Evolutionary conservation across 2,888 invertebrate genomes (phyloP).

Genomic region (Galeruca laticollis): DNA sequence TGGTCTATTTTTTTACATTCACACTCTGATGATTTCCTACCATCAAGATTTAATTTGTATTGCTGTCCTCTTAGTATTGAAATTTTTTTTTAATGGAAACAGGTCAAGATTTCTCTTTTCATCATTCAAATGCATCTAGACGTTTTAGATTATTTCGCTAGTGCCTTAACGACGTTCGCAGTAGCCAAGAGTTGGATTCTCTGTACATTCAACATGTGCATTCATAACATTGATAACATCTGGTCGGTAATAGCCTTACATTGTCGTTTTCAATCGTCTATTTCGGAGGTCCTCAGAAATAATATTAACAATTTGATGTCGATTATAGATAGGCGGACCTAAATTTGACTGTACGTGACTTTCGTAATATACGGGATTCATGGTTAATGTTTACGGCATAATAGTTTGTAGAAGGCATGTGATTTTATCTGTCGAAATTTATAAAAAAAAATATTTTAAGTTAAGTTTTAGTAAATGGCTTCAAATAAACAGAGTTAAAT

Average conservation of each 20-base stretch:
- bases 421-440: too few relatives aligned
- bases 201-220: constrained; percentile 23
- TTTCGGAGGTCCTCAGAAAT: constrained; percentile 22
- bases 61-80: too few relatives aligned
- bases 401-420: constrained; percentile 6
- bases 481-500: too few relatives aligned
- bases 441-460: too few relatives aligned
- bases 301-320: constrained; percentile 50
- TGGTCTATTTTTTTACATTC: too few relatives aligned
- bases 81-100: neutral
- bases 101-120: neutral
- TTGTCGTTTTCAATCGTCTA: constrained; percentile 36
- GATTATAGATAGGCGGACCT: constrained; percentile 47
- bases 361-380: neutral
- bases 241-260: constrained; percentile 37
- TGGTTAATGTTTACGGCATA: neutral
- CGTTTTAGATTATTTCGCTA: neutral
- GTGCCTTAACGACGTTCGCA: neutral
- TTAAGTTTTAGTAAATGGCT: too few relatives aligned
- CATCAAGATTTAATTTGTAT: too few relatives aligned
- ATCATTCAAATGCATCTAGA: neutral
- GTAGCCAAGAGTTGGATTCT: neutral
- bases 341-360: constrained; percentile 20
- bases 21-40: too few relatives aligned
- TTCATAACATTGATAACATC: constrained; percentile 33